Base-by-base conservation (phyloP, 2,888 invertebrate genomes). In the Pristionchus entomophagus region DNA sequence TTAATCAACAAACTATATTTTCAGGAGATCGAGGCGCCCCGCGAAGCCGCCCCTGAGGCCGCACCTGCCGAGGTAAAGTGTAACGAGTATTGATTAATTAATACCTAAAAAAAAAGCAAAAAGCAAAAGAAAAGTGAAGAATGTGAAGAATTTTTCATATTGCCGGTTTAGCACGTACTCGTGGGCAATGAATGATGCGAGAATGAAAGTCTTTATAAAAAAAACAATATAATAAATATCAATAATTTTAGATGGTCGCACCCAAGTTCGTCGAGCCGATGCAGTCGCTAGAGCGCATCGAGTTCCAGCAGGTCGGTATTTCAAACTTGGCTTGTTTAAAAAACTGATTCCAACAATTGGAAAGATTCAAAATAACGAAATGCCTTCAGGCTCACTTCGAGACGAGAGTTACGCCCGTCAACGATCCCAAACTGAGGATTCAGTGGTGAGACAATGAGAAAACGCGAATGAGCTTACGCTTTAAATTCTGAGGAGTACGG, bases 361-460 rank as follows among this genome's bases (percentile, higher is more conserved):
- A n/a, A n/a, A n/a, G n/a, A n/a, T n/a, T n/a, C n/a, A n/a, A n/a
- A n/a, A n/a, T n/a, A n/a, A n/a, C n/a, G n/a, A n/a, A n/a, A n/a
- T n/a, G n/a, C 6, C 45, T 45, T 45, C 96, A 97, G 2, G 96
- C 96, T 90, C 97, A 97, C 95, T 97, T 97, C 93, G 97, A 97
- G 93, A 97, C 97, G 93, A 96, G 97, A 49, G 96, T 98, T 12
- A 97, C 97, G 93, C 97, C 97, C 1, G 96, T 96, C 12, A 96
- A 96, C 85, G 97, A 98, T 94, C 95, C 97, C 17, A 95, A 96
- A 0, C 96, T 98, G 59, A 87, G 87, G 53, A 89, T 98, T 90
- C 97, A 97, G 93, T 98, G 97, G 97, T 84, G 12, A 14, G 69
- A 29, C 0, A 17, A n/a, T n/a, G n/a, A n/a, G n/a, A n/a, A n/a